phyloP scores from a whole-genome alignment of 2,797 vertebrate species.

The Staurois parvus region DNA sequence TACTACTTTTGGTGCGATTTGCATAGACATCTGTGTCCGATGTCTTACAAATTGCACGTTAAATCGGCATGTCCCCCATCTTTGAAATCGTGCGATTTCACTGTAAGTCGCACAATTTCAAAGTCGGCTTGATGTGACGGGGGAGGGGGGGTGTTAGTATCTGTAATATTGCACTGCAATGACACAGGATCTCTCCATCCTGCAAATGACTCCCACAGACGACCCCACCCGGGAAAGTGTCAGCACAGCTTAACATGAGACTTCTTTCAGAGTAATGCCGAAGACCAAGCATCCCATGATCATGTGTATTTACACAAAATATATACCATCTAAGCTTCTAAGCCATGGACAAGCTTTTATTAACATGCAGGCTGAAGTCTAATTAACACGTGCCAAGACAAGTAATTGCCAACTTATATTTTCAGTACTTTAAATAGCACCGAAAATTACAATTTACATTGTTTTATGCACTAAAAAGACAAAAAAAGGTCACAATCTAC shows the following conservation, averaged over 20 bases:
- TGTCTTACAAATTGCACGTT: no score
- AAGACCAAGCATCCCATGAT: background rate
- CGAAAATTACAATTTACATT: background rate
- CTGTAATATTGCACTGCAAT: no score
- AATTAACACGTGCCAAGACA: background rate
- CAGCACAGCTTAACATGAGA: background rate
- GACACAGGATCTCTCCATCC: background rate
- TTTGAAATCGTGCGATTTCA: no score
- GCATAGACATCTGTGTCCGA: no score
- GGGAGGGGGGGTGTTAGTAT: no score
- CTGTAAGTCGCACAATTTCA: no score
- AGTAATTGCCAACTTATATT: background rate
- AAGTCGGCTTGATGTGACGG: no score
- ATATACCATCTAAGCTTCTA: background rate
- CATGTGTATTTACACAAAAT: background rate
- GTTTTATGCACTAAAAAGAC: background rate
- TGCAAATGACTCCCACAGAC: background rate
- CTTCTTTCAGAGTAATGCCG: background rate
- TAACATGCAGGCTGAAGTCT: background rate
- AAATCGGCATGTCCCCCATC: no score
- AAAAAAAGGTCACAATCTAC: background rate
- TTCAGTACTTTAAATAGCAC: background rate
- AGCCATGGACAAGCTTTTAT: background rate
- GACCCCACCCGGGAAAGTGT: background rate
- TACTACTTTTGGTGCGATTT: no score